Base-by-base conservation (phyloP, 2,888 invertebrate genomes). In the Cyaniris semiargus region DNA sequence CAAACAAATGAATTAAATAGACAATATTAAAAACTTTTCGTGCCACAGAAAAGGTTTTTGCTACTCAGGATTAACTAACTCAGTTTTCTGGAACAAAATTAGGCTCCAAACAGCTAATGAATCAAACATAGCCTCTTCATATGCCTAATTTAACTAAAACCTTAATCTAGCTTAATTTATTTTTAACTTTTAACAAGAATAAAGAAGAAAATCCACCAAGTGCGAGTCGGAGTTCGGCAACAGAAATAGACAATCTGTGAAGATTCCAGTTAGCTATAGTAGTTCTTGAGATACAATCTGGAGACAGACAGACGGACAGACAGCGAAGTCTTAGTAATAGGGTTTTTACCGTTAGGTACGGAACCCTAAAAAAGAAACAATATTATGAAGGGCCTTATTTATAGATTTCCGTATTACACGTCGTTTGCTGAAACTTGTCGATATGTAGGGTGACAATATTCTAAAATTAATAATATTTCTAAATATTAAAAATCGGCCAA, bases 321-420 rank as follows among this genome's bases (percentile, higher is more conserved):
- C n/a, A n/a, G n/a, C n/a, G n/a, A n/a, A n/a, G n/a, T n/a, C n/a
- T n/a, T n/a, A n/a, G n/a, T n/a, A n/a, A n/a, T n/a, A n/a, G n/a
- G n/a, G n/a, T n/a, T n/a, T n/a, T n/a, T n/a, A n/a, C n/a, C n/a
- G n/a, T n/a, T n/a, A n/a, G n/a, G n/a, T n/a, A n/a, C n/a, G n/a
- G n/a, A n/a, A n/a, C n/a, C n/a, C n/a, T n/a, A n/a, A n/a, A n/a
- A n/a, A n/a, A n/a, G n/a, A n/a, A n/a, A n/a, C n/a, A n/a, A n/a
- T n/a, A n/a, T n/a, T n/a, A n/a, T n/a, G n/a, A n/a, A n/a, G n/a
- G n/a, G n/a, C n/a, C n/a, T n/a, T n/a, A n/a, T n/a, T n/a, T n/a
- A n/a, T n/a, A 53, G 72, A 44, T 72, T 71, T 72, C 72, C 72
- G 72, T 27, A 72, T 38, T 38, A 72, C 21, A 8, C 72, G 72